Evolutionary conservation across 2,113 vertebrate genomes (phyloP), one percentile per base, ranked within the genome.

Genomic region (Heloderma charlesbogerti): DNA sequence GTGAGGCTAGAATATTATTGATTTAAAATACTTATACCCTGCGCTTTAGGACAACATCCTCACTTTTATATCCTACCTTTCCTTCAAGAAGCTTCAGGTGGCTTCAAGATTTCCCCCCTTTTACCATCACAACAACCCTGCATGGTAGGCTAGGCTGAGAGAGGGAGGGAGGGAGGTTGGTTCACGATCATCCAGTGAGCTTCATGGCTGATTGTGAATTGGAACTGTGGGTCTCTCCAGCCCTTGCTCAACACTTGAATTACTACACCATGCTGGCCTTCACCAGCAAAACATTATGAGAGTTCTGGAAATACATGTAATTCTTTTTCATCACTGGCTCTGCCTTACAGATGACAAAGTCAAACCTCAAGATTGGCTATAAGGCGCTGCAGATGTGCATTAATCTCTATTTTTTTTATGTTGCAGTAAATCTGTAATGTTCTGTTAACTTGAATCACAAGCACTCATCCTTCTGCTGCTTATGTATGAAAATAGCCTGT

Each of bases 401-500:
- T 95, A 89, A 96, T 94, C 93, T 93, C 86, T 93, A 92, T 92
- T 95, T 87, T 92, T 94, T 84, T 95, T 94, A 83, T 91, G 92
- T 95, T 94, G 90, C 91, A 89, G 89, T 67, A 66, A 92, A 93
- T 94, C 92, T 95, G 90, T 92, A 92, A 84, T 93, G 94, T 94
- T 94, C 88, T 94, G 94, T 95, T 94, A 95, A 91, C 93, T 95
- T 75, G 87, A 81, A 78, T 94, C 92, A 94, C 90, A 90, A 93
- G 94, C 91, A 91, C 83, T 90, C 92, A 94, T 90, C 83, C 91
- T 94, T 94, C 93, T 84, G 66, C 92, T 93, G 92, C 94, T 96
- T 95, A 94, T 91, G 79, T 95, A 96, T 92, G 93, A 93, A 96
- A 95, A 91, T 91, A 57, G 91, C 95, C 95, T 96, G 93, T 95